Evolutionary conservation across 1,140 invertebrate genomes (phyloP), one percentile per base, ranked within the genome.

Genomic region (Mycetomoellerius zeteki): DNA sequence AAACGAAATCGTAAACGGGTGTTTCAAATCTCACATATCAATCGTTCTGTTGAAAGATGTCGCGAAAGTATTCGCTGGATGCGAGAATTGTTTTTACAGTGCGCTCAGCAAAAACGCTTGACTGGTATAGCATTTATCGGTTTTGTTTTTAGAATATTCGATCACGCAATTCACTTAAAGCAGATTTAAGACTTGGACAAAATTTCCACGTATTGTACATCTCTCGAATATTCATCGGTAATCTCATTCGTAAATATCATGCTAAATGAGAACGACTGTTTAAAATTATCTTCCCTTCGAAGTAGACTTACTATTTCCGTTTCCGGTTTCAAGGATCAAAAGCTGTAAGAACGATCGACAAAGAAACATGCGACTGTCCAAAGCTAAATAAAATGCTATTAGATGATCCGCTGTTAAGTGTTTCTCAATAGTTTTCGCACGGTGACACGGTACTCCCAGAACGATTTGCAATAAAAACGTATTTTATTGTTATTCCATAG

Each of bases 241-340:
- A 56, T 72, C 52, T 58, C 30, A 21, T 52, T 73, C 54, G 54
- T 60, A 58, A 73, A 19, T 33, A 73, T 82, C 43, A 33, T n/a
- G n/a, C 5, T 72, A 30, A 43, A 43, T 12, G 30, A 56, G 50
- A 84, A 33, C 47, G 67, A 73, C 33, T 24, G 37, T 73, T 8
- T 73, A 60, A 73, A 47, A 47, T 73, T 60, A 82, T 50, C 60
- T 50, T 62, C 14, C 19, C 19, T 19, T 60, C 16, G 27, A 73
- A 27, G 7, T 24, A 69, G 5, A 62, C 21, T 33, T 54, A 75
- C 43, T 33, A 90, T 73, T 86, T 91, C 93, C 92, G 92, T 94
- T 94, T 94, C 93, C 93, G 94, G 93, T 94, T 95, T 94, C 90
- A 91, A 92, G 92, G 92, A 94, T 91, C 91, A 81, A 91, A 85